Evolutionary conservation across 1,140 invertebrate species (phyloP).

Genomic region (Fragariocoptes setiger): DNA sequence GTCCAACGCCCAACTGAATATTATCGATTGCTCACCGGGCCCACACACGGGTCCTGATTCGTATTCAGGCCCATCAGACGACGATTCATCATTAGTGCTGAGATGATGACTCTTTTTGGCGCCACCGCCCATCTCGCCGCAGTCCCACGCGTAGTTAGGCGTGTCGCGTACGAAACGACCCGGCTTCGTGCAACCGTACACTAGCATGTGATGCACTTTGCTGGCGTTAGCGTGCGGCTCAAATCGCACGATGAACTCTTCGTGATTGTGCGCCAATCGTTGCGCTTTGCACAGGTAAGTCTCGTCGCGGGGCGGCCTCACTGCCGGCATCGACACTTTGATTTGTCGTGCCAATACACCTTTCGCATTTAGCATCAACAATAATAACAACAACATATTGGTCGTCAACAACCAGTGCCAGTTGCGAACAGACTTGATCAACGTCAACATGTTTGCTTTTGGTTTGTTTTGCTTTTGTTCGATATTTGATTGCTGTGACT

Average conservation of each 20-base stretch:
- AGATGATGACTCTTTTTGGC: slow-evolving; percentile 17
- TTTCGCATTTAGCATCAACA: too few relatives aligned
- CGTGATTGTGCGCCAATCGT: slow-evolving; percentile 3
- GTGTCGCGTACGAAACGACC: slow-evolving; percentile 28
- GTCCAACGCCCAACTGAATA: slow-evolving; percentile 89
- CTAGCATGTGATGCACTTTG: slow-evolving; percentile 73
- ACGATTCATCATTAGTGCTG: background rate
- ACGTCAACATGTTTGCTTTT: too few relatives aligned
- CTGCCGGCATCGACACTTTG: too few relatives aligned
- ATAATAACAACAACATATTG: too few relatives aligned
- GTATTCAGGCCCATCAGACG: background rate
- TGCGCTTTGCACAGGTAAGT: background rate
- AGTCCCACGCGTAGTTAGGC: slow-evolving; percentile 39
- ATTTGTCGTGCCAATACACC: too few relatives aligned
- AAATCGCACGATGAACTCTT: slow-evolving; percentile 40
- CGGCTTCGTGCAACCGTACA: slow-evolving; percentile 65
- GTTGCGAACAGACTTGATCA: too few relatives aligned
- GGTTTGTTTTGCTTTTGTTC: too few relatives aligned
- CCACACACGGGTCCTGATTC: slow-evolving; percentile 13
- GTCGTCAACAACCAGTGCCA: too few relatives aligned
- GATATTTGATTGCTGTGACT: too few relatives aligned
- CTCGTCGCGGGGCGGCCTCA: too few relatives aligned
- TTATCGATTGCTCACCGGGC: slow-evolving; percentile 25
- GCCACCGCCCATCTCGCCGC: slow-evolving; percentile 50
- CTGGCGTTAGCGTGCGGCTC: slow-evolving; percentile 64